A percentile compares a stretch with the other conserved stretches of the same genome.
Evolutionary conservation across 2,797 vertebrate species (phyloP).

Genomic region (Alectoris magna): DNA sequence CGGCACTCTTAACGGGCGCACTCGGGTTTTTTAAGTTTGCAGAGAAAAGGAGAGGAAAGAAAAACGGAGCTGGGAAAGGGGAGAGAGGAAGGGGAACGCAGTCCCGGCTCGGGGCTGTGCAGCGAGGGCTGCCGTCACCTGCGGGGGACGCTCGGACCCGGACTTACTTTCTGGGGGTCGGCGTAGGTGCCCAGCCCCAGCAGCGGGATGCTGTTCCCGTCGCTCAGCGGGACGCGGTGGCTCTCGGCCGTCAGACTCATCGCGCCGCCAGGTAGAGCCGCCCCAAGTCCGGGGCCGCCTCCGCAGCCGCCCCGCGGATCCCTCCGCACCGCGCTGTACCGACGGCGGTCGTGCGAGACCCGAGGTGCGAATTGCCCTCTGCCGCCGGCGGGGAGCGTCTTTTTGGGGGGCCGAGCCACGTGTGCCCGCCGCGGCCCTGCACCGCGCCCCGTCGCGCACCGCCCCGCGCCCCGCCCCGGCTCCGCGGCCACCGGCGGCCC

Average conservation of each 20-base stretch:
- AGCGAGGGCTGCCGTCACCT: neutral
- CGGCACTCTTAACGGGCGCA: neutral
- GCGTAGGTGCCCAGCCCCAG: slow-evolving; percentile 91
- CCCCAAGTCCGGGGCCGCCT: neutral
- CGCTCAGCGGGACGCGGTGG: slow-evolving; percentile 84
- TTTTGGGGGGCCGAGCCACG: slow-evolving; percentile 67
- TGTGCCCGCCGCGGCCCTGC: slow-evolving; percentile 14
- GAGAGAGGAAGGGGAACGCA: fast-evolving
- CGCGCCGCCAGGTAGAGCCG: slow-evolving; percentile 15
- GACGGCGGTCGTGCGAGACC: neutral
- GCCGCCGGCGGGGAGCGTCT: neutral
- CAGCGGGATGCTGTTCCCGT: slow-evolving; percentile 89
- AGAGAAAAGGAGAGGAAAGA: neutral
- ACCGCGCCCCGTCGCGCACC: slow-evolving; percentile 18
- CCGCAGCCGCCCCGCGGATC: neutral
- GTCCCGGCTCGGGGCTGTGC: neutral
- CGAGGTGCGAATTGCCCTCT: neutral
- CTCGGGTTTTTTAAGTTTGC: neutral
- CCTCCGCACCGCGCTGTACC: neutral
- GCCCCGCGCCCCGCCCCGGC: slow-evolving; percentile 3
- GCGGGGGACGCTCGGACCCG: neutral
- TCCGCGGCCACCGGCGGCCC: neutral
- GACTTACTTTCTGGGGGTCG: slow-evolving; percentile 83
- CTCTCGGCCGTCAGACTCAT: slow-evolving; percentile 80
- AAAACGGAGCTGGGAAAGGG: neutral